phyloP scores from a whole-genome alignment of 2,888 invertebrate genomes.

The Sminthurides aquaticus region DNA sequence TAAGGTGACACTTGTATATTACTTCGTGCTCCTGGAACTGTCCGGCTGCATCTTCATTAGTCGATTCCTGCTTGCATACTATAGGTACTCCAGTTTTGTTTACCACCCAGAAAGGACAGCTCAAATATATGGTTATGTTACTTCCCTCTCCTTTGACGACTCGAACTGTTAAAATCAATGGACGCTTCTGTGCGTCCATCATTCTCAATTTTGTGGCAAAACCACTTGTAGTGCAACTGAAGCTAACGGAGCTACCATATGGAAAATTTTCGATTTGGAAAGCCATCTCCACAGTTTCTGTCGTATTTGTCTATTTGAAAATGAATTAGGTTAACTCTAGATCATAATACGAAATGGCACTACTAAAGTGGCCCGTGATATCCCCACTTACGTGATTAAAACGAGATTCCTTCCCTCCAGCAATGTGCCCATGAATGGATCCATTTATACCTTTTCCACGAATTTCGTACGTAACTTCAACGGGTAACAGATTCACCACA shows the following conservation, averaged over 20 bases:
- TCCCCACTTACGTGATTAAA: constrained; percentile 46
- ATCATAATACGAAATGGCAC: neutral
- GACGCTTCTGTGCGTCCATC: constrained; percentile 63
- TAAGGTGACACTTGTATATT: constrained; percentile 9
- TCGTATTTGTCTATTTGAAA: constrained; percentile 59
- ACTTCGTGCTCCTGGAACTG: constrained; percentile 92
- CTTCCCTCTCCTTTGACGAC: constrained; percentile 56
- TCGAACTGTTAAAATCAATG: constrained; percentile 66
- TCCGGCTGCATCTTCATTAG: constrained; percentile 64
- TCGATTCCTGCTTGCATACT: constrained; percentile 85
- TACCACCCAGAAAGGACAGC: constrained; percentile 78
- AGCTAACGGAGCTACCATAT: constrained; percentile 58
- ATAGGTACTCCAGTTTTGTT: constrained; percentile 94
- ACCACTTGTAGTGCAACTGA: constrained; percentile 48
- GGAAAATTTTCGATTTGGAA: constrained; percentile 79
- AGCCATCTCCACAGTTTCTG: constrained; percentile 63
- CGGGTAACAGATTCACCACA: constrained; percentile 79
- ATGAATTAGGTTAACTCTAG: constrained; percentile 26
- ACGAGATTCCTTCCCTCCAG: constrained; percentile 49
- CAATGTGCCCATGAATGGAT: constrained; percentile 45
- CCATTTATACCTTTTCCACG: constrained; percentile 47
- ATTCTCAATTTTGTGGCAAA: constrained; percentile 65
- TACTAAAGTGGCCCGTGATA: too few relatives aligned
- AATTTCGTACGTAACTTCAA: constrained; percentile 59
- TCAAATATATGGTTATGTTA: constrained; percentile 54